These are phyloP conservation scores for Chloromyia formosa DNA, from an alignment of 2,888 invertebrate genomes.

Conservation along the genomic window DNA sequence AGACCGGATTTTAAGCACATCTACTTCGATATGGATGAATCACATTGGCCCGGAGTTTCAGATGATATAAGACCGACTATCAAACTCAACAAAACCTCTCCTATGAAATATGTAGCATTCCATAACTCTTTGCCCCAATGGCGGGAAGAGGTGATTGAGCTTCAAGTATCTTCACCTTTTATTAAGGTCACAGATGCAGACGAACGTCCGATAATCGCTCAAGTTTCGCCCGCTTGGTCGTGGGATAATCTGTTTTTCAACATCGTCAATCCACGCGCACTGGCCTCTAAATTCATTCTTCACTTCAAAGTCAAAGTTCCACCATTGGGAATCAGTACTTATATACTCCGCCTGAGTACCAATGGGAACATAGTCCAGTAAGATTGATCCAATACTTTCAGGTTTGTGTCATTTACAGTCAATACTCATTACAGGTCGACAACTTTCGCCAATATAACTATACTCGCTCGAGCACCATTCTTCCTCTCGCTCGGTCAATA, in stretches of 20 bases:
- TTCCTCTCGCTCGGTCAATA: slow-evolving; percentile 51
- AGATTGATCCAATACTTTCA: too few species aligned
- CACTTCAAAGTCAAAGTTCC: slow-evolving; percentile 82
- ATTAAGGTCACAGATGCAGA: slow-evolving; percentile 72
- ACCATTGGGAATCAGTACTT: slow-evolving; percentile 75
- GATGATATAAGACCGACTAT: slow-evolving; percentile 65
- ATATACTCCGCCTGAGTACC: slow-evolving; percentile 63
- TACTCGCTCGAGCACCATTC: slow-evolving; percentile 58
- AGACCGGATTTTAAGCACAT: slow-evolving; percentile 63
- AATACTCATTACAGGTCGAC: slow-evolving; percentile 58
- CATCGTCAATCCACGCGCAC: slow-evolving; percentile 68
- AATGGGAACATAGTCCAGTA: slow-evolving; percentile 26
- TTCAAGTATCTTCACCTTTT: slow-evolving; percentile 80
- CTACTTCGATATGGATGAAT: slow-evolving; percentile 69
- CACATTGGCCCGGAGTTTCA: slow-evolving; percentile 60
- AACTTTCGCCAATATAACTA: slow-evolving; percentile 64
- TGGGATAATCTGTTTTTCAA: slow-evolving; percentile 61
- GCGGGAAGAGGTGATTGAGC: slow-evolving; percentile 80
- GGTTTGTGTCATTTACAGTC: neutral
- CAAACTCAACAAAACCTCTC: slow-evolving; percentile 66
- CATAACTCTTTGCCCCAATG: slow-evolving; percentile 83
- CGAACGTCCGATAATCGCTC: slow-evolving; percentile 69
- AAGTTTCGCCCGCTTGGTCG: slow-evolving; percentile 73
- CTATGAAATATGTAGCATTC: slow-evolving; percentile 76
- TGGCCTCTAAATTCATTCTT: slow-evolving; percentile 78